Percentiles rank a stretch among this genome's conserved stretches.
phyloP scores from a whole-genome alignment of 2,113 vertebrate genomes.

The Gallinago media region DNA sequence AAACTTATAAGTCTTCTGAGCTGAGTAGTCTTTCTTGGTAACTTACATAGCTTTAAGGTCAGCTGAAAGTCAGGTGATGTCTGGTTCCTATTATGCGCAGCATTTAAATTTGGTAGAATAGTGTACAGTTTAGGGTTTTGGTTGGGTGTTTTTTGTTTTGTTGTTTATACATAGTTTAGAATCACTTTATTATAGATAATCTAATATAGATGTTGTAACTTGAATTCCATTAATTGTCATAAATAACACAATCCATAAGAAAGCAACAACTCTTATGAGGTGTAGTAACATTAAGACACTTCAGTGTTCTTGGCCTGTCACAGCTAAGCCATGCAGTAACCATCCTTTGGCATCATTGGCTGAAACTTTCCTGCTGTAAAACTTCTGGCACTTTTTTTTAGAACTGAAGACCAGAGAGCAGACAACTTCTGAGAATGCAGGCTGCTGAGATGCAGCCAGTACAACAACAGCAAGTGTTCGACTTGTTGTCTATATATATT shows the following conservation, averaged over 20 bases:
- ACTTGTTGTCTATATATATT: not conserved
- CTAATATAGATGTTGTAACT: not conserved
- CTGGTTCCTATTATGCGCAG: not conserved
- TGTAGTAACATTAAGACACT: not conserved
- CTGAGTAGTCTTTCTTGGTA: not conserved
- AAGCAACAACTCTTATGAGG: not conserved
- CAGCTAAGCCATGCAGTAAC: not conserved
- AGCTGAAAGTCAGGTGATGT: not conserved
- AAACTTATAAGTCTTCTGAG: not conserved
- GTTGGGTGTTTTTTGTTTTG: not conserved
- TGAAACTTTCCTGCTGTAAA: not conserved
- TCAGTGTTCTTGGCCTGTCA: not conserved
- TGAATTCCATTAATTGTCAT: not conserved
- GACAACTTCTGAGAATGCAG: not conserved
- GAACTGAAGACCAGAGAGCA: not conserved
- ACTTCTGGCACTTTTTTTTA: not conserved
- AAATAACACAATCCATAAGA: not conserved
- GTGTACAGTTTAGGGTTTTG: not conserved
- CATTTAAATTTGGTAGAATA: not conserved
- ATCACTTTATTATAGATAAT: too few species aligned
- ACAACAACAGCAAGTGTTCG: not conserved
- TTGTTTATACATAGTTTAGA: not conserved
- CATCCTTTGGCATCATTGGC: not conserved
- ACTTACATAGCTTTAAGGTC: not conserved
- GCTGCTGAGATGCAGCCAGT: not conserved